Conservation (phyloP, 2,113 vertebrate genomes). For the Tauraco erythrolophus region DNA sequence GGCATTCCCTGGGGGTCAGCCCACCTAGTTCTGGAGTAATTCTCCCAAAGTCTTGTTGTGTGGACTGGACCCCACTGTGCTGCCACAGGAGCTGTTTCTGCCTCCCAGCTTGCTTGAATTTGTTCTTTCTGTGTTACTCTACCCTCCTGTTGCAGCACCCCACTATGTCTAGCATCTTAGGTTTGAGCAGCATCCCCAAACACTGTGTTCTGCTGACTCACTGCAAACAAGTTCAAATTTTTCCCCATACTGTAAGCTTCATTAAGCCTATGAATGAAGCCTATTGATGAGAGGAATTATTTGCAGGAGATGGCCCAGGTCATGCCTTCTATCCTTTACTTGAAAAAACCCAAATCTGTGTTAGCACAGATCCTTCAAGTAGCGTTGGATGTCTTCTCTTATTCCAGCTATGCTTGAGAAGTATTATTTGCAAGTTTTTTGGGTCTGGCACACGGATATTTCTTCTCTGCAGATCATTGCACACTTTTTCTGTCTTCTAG, state of each 20-base stretch:
- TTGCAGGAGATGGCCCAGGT: conserved; percentile 31
- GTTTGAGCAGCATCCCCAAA: not conserved
- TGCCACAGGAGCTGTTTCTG: not conserved
- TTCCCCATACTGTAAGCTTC: not conserved
- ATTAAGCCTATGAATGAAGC: conserved; percentile 24
- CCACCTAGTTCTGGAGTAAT: not conserved
- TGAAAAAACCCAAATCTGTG: conserved; percentile 64
- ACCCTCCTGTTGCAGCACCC: not conserved
- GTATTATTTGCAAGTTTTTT: not conserved
- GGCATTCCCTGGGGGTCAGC: not conserved
- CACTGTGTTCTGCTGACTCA: not conserved
- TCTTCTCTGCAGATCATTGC: not conserved
- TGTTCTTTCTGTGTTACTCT: not conserved
- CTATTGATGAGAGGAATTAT: conserved; percentile 12
- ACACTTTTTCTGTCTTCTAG: not conserved
- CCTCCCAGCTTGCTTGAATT: not conserved
- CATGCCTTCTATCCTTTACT: conserved; percentile 68
- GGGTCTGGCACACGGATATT: not conserved
- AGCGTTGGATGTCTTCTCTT: not conserved
- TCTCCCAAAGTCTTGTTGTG: not conserved
- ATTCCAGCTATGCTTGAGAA: not conserved
- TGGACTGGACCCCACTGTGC: not conserved
- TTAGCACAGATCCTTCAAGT: not conserved
- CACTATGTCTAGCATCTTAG: accelerated
- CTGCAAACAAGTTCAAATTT: not conserved